Conservation (phyloP, 2,113 vertebrate genomes). For the Isichthys henryi region DNA sequence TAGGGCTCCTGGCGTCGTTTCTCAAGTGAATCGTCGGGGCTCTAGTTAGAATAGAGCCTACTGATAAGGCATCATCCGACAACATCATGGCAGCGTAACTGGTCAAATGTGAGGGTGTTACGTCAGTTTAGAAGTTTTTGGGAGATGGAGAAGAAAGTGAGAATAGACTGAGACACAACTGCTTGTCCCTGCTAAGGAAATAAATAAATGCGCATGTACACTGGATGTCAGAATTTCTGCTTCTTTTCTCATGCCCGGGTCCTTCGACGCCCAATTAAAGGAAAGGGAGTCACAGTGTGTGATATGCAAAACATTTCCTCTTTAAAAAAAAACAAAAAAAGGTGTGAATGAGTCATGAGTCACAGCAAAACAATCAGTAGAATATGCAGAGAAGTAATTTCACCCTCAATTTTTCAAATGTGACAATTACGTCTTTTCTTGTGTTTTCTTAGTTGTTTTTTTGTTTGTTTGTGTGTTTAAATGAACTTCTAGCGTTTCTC, state of each 20-base stretch:
- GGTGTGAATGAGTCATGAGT: neutral
- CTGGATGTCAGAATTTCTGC: neutral
- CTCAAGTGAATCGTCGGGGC: slow-evolving; percentile 29
- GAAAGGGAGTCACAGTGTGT: neutral
- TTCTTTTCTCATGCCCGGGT: neutral
- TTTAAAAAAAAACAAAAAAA: neutral
- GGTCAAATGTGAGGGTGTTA: slow-evolving; percentile 39
- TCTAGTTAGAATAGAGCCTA: slow-evolving; percentile 38
- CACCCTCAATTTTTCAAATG: neutral
- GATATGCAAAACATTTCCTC: neutral
- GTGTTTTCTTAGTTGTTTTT: neutral
- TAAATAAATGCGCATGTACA: neutral
- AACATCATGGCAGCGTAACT: slow-evolving; percentile 35
- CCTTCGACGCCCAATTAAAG: neutral
- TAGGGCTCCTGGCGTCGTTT: slow-evolving; percentile 24
- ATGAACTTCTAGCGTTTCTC: neutral
- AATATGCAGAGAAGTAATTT: neutral
- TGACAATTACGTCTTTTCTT: neutral
- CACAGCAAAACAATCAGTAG: neutral
- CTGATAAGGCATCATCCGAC: slow-evolving; percentile 29
- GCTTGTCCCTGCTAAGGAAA: neutral
- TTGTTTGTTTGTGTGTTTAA: neutral
- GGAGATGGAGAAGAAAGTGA: slow-evolving; percentile 19
- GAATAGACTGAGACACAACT: neutral
- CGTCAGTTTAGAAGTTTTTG: neutral